These are phyloP conservation scores for Urechis unicinctus DNA, from an alignment of 2,888 invertebrate genomes.

Conservation along the genomic window DNA sequence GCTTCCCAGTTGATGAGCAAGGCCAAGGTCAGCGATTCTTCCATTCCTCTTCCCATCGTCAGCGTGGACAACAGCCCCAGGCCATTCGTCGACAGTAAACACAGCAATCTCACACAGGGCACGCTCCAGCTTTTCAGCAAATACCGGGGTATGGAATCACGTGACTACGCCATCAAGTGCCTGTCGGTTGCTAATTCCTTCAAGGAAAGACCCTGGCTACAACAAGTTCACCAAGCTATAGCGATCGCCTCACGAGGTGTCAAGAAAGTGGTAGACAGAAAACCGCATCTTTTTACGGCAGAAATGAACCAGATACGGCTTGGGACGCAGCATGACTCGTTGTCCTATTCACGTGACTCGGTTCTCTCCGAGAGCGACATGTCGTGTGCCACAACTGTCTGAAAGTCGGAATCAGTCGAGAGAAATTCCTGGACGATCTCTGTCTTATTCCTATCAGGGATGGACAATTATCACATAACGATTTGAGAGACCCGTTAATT, in stretches of 20 bases:
- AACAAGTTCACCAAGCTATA: constrained; percentile 44
- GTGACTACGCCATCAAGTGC: constrained; percentile 45
- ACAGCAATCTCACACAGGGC: background rate
- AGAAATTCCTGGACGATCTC: too few species aligned
- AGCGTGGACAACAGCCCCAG: constrained; percentile 33
- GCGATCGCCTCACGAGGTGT: constrained; percentile 36
- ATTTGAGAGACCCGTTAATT: too few species aligned
- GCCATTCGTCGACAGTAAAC: constrained; percentile 29
- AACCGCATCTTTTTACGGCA: constrained; percentile 15
- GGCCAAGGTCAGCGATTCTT: constrained; percentile 28
- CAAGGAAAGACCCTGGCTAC: constrained; percentile 47
- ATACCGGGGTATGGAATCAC: constrained; percentile 35
- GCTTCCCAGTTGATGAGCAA: constrained; percentile 18
- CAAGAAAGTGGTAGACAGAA: constrained; percentile 17
- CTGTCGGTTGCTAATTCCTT: constrained; percentile 45
- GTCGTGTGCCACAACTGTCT: too few species aligned
- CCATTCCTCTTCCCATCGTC: constrained; percentile 35
- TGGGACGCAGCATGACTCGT: too few species aligned
- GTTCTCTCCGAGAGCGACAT: too few species aligned
- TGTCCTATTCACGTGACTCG: too few species aligned
- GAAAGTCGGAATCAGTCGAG: too few species aligned
- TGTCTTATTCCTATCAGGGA: too few species aligned
- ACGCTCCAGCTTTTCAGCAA: constrained; percentile 33
- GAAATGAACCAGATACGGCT: too few species aligned
- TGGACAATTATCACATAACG: too few species aligned